Evolutionary conservation across 2,888 invertebrate genomes (phyloP).

Genomic region (Thymelicus acteon): DNA sequence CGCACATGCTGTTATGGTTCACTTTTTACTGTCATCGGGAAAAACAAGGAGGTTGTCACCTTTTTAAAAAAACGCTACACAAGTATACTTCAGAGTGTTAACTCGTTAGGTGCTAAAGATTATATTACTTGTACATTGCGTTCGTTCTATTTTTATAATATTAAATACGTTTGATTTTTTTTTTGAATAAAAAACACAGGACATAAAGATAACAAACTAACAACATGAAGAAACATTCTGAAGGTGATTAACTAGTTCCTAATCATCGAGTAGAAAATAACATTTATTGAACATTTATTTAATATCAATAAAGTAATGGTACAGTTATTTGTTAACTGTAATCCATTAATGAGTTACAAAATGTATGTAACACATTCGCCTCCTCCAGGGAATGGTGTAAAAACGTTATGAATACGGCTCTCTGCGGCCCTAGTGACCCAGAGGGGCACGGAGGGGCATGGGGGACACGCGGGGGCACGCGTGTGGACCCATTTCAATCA

Average conservation of each 20-base stretch:
- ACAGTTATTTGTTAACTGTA: background rate
- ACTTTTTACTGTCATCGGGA: background rate
- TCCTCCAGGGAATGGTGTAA: background rate
- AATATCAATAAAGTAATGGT: background rate
- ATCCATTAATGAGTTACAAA: slow-evolving; percentile 1
- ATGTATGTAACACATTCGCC: slow-evolving; percentile 2
- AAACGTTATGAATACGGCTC: background rate
- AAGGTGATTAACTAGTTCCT: no score
- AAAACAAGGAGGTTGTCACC: background rate
- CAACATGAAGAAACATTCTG: no score
- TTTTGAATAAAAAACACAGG: no score
- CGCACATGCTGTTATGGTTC: background rate
- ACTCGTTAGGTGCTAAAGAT: no score
- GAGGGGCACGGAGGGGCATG: background rate
- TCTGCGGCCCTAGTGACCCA: slow-evolving; percentile 23
- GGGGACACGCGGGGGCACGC: no score
- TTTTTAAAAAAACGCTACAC: no score
- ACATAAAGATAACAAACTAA: no score
- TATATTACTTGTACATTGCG: no score
- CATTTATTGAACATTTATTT: background rate
- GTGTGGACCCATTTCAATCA: slow-evolving; percentile 19
- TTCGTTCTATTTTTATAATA: no score
- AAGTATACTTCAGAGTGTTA: no score
- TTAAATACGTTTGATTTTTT: no score
- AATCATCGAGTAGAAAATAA: no score